Percentiles rank a stretch among this genome's conserved stretches.
phyloP scores from a whole-genome alignment of 1,140 invertebrate genomes.

The Lamellibrachia luymesi region DNA sequence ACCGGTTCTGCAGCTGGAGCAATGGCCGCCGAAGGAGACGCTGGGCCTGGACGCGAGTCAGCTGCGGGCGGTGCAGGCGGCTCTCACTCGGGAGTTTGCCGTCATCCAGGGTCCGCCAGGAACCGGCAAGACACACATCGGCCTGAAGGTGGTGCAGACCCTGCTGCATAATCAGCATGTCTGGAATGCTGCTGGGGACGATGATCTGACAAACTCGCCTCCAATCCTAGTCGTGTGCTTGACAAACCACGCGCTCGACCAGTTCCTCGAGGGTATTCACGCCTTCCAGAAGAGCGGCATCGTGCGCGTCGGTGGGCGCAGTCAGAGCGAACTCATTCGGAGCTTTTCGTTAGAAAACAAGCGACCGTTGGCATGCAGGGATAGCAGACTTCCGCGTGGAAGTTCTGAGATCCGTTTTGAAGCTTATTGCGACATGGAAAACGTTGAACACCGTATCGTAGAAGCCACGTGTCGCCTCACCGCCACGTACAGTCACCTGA shows the following conservation, averaged over 20 bases:
- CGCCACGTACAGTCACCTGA: background rate
- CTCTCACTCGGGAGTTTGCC: slow-evolving; percentile 51
- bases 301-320: slow-evolving; percentile 71
- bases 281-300: slow-evolving; percentile 55
- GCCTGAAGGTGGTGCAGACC: slow-evolving; percentile 65
- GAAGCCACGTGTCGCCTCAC: background rate
- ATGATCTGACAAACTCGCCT: background rate
- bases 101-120: slow-evolving; percentile 74
- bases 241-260: slow-evolving; percentile 86
- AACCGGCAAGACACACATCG: slow-evolving; percentile 78
- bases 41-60: slow-evolving; percentile 54
- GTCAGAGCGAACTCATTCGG: slow-evolving; percentile 60
- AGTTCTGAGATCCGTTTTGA: slow-evolving; percentile 34
- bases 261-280: slow-evolving; percentile 74
- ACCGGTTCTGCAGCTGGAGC: slow-evolving; percentile 26
- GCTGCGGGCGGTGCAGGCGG: slow-evolving; percentile 45
- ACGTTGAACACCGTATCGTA: background rate
- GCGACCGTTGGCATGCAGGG: slow-evolving; percentile 8
- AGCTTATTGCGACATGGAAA: background rate
- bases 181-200: slow-evolving; percentile 12
- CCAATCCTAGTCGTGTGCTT: slow-evolving; percentile 79
- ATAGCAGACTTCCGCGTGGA: background rate
- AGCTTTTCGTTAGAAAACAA: slow-evolving; percentile 29
- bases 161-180: slow-evolving; percentile 47
- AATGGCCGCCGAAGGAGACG: slow-evolving; percentile 41